A percentile compares a stretch with the other conserved stretches of the same genome.
These are phyloP conservation scores for Sus cebifrons DNA, from an alignment of 2,797 vertebrate genomes.

Conservation along the genomic window DNA sequence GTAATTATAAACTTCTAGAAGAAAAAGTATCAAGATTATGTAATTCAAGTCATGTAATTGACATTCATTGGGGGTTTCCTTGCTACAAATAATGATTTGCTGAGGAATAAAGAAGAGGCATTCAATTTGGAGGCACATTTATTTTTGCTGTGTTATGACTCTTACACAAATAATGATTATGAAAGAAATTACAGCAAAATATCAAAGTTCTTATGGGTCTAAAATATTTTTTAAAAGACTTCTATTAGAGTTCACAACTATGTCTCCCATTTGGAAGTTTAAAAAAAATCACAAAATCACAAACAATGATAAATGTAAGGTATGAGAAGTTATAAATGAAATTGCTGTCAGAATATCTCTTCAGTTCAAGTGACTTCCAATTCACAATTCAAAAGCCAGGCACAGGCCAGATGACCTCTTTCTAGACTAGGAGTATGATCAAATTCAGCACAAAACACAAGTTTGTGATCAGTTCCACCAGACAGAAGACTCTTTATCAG, in stretches of 20 bases:
- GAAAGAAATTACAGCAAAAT: conserved; percentile 6
- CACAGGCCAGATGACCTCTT: neutral
- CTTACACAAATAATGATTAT: conserved; percentile 13
- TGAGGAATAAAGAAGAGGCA: conserved; percentile 37
- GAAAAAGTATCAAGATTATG: neutral
- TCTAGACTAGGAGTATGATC: neutral
- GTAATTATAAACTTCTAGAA: conserved; percentile 61
- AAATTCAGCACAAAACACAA: neutral
- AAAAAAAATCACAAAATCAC: neutral
- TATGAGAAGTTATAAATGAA: neutral
- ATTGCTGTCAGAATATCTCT: neutral
- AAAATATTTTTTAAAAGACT: neutral
- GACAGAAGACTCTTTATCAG: neutral
- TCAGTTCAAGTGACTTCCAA: neutral
- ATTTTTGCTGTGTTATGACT: conserved; percentile 11
- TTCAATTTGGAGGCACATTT: neutral
- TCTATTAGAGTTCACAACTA: conserved; percentile 27
- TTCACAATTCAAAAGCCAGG: conserved; percentile 40
- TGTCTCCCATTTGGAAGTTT: neutral
- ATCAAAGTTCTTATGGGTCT: conserved; percentile 14
- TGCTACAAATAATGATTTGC: conserved; percentile 60
- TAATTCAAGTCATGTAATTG: conserved; percentile 56
- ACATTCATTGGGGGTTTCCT: conserved; percentile 62
- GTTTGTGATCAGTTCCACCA: neutral
- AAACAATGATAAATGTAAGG: neutral